Base-by-base conservation (phyloP, 2,888 invertebrate species). In the Tigriopus californicus region DNA sequence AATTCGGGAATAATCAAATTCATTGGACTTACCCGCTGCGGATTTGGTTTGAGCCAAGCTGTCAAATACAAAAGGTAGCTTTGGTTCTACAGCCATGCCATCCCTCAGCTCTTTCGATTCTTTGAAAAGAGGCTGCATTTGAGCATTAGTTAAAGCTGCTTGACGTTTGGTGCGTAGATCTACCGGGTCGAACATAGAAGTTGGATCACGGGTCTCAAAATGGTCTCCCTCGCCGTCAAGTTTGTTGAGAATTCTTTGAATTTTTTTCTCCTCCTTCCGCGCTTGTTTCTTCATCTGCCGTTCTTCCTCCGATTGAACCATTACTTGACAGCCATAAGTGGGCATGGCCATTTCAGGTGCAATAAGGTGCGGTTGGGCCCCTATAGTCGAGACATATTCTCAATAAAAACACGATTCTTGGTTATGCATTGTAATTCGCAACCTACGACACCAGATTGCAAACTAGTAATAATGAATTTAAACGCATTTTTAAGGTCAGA, bases 61-160 rank as follows among this genome's bases (percentile, higher is more conserved):
- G 70, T 94, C 92, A 69, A 83, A 94, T 0, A 94, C 92, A 71
- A 83, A 83, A 0, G 92, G 92, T 72, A 81, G 90, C 20, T 77
- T 76, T 63, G 79, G 75, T 68, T 74, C 73, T 68, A 1, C 68
- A 70, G 62, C 71, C 8, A 8, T 33, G 20, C 33, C 55, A n/a
- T 15, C 0, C 11, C 33, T 40, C n/a, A 60, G 25, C 11, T 57
- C 51, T 12, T 58, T 20, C 40, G 49, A 65, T 41, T 66, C 55
- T 69, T 68, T 18, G 69, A 67, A 57, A 69, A 67, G 62, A 66
- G 79, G 79, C 61, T 76, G 77, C 64, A 76, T 76, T 80, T 81
- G 81, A 55, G 81, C 80, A 25, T n/a, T 13, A 4, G 56, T 44
- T 20, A 56, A 46, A 5, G 42, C 49, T 2, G 12, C 40, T 40